Conservation (phyloP, 2,888 invertebrate species). For the Drosophila percnosoma region DNA sequence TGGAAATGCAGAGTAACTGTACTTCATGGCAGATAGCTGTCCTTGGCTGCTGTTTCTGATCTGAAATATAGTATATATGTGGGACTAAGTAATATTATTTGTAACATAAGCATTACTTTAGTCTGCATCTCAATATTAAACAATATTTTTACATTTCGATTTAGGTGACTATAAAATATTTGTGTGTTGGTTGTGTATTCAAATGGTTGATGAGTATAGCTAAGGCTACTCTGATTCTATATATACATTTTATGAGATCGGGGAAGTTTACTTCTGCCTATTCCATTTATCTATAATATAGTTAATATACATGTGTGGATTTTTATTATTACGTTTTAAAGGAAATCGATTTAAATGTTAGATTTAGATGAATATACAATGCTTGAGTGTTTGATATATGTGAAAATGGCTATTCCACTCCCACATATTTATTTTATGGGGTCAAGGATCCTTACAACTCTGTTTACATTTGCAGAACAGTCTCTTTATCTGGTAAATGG, state of each 20-base stretch:
- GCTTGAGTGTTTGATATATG: not conserved
- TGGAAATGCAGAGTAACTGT: not conserved
- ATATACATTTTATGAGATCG: not conserved
- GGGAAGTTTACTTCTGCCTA: not conserved
- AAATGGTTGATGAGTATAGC: not conserved
- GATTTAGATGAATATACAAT: not conserved
- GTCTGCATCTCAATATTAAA: not conserved
- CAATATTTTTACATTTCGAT: not conserved
- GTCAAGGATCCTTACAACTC: not conserved
- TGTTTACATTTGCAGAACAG: too few relatives aligned
- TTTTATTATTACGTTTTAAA: not conserved
- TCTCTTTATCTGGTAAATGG: too few relatives aligned
- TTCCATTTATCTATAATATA: not conserved
- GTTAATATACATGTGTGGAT: not conserved
- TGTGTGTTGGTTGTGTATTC: not conserved
- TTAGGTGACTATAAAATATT: not conserved
- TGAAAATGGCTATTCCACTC: not conserved
- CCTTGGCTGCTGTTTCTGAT: not conserved
- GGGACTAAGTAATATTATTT: not conserved
- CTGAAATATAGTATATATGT: not conserved
- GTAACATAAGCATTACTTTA: not conserved
- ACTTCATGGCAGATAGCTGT: not conserved
- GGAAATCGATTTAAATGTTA: not conserved
- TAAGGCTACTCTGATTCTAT: not conserved
- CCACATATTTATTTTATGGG: not conserved